phyloP scores from a whole-genome alignment of 2,113 vertebrate genomes.

The Mellivora capensis region DNA sequence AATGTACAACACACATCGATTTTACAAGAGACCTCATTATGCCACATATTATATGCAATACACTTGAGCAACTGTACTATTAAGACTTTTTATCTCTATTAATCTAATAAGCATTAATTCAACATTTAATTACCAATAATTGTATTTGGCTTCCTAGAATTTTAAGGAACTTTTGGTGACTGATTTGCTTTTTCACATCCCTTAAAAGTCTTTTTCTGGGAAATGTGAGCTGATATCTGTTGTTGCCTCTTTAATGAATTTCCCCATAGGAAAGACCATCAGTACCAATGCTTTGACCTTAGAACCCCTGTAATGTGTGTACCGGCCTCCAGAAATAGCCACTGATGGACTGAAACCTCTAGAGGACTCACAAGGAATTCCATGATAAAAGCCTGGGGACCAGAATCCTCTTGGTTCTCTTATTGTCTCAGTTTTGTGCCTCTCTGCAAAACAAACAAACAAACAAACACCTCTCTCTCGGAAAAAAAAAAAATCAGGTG shows the following conservation, averaged over 20 bases:
- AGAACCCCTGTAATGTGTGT: not conserved
- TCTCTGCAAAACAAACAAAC: not conserved
- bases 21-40: not conserved
- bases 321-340: not conserved
- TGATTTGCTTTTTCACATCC: not conserved
- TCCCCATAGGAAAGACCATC: not conserved
- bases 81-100: conserved; percentile 2
- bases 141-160: not conserved
- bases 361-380: not conserved
- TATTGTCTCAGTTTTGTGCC: not conserved
- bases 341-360: not conserved
- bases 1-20: not conserved
- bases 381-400: not conserved
- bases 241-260: not conserved
- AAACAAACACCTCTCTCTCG: not conserved
- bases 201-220: not conserved
- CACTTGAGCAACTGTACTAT: not conserved
- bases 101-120: conserved; percentile 34
- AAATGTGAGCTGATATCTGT: not conserved
- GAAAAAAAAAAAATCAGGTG: not conserved
- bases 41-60: not conserved
- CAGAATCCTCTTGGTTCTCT: not conserved
- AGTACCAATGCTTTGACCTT: not conserved
- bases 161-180: not conserved
- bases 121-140: conserved; percentile 15